Base-by-base conservation (phyloP, 2,113 vertebrate species). In the Bettongia penicillata region DNA sequence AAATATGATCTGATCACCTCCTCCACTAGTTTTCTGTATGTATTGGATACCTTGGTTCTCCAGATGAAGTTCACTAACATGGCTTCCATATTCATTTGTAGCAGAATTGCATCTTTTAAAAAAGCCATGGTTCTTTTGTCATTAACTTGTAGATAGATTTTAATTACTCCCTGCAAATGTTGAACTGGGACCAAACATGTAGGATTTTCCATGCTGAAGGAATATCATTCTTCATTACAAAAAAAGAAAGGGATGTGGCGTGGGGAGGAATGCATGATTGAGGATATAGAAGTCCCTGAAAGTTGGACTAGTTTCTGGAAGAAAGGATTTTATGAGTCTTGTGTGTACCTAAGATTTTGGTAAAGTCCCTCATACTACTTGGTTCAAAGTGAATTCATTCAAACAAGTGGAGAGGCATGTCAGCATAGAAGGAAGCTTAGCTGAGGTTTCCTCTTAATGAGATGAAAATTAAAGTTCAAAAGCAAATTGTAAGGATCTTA, bases 101-200 rank as follows among this genome's bases (percentile, higher is more conserved):
- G 91, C 2, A 11, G 94, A 94, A 96, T 92, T 89, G 51, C 53
- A 47, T 84, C 94, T 97, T 98, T 98, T 53, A 7, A 94, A 95
- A 96, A 97, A 95, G 95, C 94, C 97, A 95, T 0, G 3, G 95
- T 93, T 97, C 95, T 84, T 53, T 91, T 51, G 94, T 84, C 84
- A 84, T 53, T 93, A 93, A 96, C 91, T 94, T 84, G 95, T 91
- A 94, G 90, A 94, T 53, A 96, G 91, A 92, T 91, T 90, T 93
- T 97, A 50, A 95, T 97, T 96, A 98, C 89, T 92, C 97, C 94
- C 93, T 96, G 93, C 91, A 97, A 98, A 97, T 93, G 96, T 0
- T 43, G 92, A 98, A n/a, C 92, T n/a, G 61, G 94, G 97, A 96
- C 89, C 93, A 90, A 95, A 96, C 51, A 52, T 2, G 92, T 95